A percentile compares a stretch with the other conserved stretches of the same genome.
Conservation (phyloP, 2,113 vertebrate genomes). For the Atrichornis clamosus region DNA sequence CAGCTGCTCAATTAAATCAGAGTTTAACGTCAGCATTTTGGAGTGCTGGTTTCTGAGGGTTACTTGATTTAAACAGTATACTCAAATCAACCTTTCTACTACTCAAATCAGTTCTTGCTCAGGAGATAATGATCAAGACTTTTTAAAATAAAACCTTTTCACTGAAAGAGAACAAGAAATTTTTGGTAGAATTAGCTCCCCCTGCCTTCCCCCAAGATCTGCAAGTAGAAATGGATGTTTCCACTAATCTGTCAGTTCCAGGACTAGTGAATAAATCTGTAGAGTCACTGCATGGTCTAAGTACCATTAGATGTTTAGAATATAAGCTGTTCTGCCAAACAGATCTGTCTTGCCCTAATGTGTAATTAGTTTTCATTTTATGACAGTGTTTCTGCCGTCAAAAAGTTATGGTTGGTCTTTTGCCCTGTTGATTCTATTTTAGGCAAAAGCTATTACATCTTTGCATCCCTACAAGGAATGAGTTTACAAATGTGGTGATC, state of each 20-base stretch:
- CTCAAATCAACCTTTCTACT: conserved; percentile 32
- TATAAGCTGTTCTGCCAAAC: not conserved
- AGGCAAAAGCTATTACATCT: not conserved
- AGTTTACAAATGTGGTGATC: not conserved
- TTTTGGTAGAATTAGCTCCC: not conserved
- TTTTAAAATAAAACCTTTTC: not conserved
- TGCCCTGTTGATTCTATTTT: not conserved
- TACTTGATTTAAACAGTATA: conserved; percentile 25
- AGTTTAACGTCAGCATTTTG: conserved; percentile 36
- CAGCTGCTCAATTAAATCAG: conserved; percentile 59
- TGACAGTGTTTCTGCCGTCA: not conserved
- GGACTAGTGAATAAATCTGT: not conserved
- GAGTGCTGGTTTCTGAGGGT: conserved; percentile 37
- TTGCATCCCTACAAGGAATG: not conserved
- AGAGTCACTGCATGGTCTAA: not conserved
- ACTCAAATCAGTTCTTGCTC: conserved; percentile 3
- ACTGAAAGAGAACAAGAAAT: not conserved
- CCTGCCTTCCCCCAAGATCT: not conserved
- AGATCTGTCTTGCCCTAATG: not conserved
- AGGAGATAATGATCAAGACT: not conserved
- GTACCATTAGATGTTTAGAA: not conserved
- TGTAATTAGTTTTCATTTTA: conserved; percentile 3
- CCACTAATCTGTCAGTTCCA: not conserved
- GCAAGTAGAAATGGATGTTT: not conserved
- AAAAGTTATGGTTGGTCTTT: not conserved